phyloP scores from a whole-genome alignment of 2,888 invertebrate genomes.

The Cistogaster globosa region DNA sequence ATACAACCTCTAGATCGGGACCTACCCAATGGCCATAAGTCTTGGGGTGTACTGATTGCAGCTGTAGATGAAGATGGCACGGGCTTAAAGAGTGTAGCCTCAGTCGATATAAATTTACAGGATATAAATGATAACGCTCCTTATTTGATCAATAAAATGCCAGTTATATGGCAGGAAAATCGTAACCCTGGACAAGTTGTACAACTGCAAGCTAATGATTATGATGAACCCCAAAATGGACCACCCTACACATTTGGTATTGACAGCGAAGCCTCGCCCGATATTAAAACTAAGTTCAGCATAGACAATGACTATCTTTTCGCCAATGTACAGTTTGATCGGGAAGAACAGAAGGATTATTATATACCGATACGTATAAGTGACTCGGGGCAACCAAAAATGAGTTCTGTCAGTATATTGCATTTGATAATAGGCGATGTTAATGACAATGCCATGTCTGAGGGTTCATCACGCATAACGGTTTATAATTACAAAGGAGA shows the following conservation, averaged over 20 bases:
- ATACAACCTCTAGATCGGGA: constrained; percentile 92
- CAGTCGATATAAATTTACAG: constrained; percentile 87
- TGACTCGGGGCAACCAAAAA: constrained; percentile 90
- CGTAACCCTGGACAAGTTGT: constrained; percentile 88
- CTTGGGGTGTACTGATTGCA: constrained; percentile 89
- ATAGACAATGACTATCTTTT: constrained; percentile 88
- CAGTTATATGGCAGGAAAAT: constrained; percentile 93
- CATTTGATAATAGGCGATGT: constrained; percentile 96
- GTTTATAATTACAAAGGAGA: constrained; percentile 97
- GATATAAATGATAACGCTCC: constrained; percentile 99
- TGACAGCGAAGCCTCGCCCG: constrained; percentile 85
- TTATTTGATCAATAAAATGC: constrained; percentile 90
- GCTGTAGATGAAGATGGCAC: constrained; percentile 91
- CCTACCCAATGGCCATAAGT: constrained; percentile 91
- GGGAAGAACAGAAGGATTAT: constrained; percentile 94
- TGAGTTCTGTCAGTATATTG: constrained; percentile 92
- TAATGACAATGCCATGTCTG: constrained; percentile 95
- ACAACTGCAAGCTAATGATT: constrained; percentile 89
- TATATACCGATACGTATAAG: constrained; percentile 94
- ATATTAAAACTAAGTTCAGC: constrained; percentile 88
- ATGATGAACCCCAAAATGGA: constrained; percentile 92
- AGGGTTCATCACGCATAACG: constrained; percentile 94
- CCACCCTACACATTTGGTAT: constrained; percentile 90
- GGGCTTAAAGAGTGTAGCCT: constrained; percentile 86
- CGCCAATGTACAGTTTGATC: constrained; percentile 91